Evolutionary conservation across 2,113 vertebrate genomes (phyloP).

Genomic region (Syngnathus scovelli): DNA sequence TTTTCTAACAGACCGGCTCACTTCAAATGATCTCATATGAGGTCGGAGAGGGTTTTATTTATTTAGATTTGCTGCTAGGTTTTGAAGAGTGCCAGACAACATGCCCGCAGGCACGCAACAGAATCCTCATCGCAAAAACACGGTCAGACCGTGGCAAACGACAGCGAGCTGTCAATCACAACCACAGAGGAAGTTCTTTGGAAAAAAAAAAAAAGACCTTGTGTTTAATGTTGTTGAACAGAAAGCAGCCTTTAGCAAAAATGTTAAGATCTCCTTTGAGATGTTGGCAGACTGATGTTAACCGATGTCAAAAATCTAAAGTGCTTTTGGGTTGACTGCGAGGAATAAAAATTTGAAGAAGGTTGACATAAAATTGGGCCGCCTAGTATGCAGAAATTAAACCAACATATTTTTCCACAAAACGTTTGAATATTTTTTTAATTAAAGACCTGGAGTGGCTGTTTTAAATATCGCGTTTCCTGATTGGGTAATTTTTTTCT

Average conservation of each 20-base stretch:
- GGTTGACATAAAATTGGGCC: not conserved
- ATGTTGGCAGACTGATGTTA: too few relatives aligned
- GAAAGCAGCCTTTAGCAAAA: not conserved
- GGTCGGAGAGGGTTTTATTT: constrained; percentile 30
- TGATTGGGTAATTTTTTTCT: not conserved
- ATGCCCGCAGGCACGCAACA: constrained; percentile 40
- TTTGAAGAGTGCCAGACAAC: constrained; percentile 30
- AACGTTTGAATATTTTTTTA: not conserved
- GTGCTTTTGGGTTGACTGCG: not conserved
- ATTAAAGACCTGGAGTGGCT: not conserved
- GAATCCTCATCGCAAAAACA: constrained; percentile 27
- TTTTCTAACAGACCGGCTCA: constrained; percentile 1
- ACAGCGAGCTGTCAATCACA: not conserved
- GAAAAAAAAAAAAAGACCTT: not conserved
- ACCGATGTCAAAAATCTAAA: too few relatives aligned
- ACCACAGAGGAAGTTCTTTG: not conserved
- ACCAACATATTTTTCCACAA: not conserved
- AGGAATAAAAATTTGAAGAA: not conserved
- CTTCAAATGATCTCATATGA: constrained; percentile 40
- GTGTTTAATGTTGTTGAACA: not conserved
- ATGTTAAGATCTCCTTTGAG: not conserved
- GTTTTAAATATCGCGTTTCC: not conserved
- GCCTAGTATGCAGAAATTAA: not conserved
- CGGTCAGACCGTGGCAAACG: constrained; percentile 24
- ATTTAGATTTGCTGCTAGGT: constrained; percentile 31